Evolutionary conservation across 2,113 vertebrate genomes (phyloP), one percentile per base, ranked within the genome.

Genomic region (Megatriorchis doriae): DNA sequence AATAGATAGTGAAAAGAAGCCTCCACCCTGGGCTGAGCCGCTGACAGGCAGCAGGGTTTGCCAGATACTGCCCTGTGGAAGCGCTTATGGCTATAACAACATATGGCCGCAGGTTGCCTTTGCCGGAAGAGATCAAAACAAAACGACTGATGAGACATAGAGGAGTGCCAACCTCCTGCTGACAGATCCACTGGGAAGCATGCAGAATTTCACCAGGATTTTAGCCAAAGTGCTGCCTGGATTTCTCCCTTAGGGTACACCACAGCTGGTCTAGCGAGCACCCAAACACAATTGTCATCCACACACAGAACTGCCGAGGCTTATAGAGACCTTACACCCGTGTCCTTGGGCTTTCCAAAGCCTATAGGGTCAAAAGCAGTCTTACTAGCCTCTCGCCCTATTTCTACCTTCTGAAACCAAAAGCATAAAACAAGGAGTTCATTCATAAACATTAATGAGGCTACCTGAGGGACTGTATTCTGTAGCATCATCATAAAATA

Each of bases 401-500:
- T 90, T 97, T 97, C 77, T 87, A 1, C 66, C 40, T 93, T 80
- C 84, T 88, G 56, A 90, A 90, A 80, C 81, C 71, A 47, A 88
- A 94, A 94, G 38, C 83, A 63, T 38, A 59, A 96, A 91, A 59
- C 50, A 70, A 96, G 78, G 89, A 63, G 70, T 82, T 94, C 74
- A 79, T 95, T 97, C 87, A 94, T 93, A 94, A 94, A 90, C 94
- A 89, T 96, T 97, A 96, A 96, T 90, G 96, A 97, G 91, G 71
- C 86, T 92, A 96, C 97, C 95, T 58, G 47, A 95, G 95, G 94
- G 97, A 97, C 94, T 66, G 29, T 59, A 90, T 95, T 96, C 91
- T 96, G 96, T 94, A 96, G 91, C 91, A 95, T 96, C 96, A 96
- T 97, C 97, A 97, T 77, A 97, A 96, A 96, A 96, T 73, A 93